Percentiles rank a stretch among this genome's conserved stretches.
These are phyloP conservation scores for Macrostomum lignano DNA, from an alignment of 1,140 invertebrate genomes.

Conservation along the genomic window DNA sequence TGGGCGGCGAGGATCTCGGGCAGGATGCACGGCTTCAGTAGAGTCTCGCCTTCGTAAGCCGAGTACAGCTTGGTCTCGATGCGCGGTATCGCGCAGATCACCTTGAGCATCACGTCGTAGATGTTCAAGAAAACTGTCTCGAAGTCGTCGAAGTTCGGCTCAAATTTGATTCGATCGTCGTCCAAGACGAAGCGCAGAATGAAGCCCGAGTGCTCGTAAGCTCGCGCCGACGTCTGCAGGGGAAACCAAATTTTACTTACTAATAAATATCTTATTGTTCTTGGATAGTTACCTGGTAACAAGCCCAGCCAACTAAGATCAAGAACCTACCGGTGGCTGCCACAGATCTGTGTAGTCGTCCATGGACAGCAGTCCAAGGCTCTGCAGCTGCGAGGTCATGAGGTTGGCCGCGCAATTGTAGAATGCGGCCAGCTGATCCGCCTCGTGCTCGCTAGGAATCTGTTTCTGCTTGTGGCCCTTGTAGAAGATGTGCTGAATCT, in stretches of 20 bases:
- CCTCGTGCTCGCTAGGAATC: constrained; percentile 39
- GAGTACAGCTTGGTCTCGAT: constrained; percentile 37
- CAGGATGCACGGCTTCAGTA: constrained; percentile 20
- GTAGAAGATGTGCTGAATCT: constrained; percentile 32
- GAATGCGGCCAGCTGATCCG: constrained; percentile 39
- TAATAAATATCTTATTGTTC: no score
- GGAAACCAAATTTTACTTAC: no score
- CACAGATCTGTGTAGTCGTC: constrained; percentile 46
- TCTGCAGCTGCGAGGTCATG: constrained; percentile 55
- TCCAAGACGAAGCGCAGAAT: constrained; percentile 39
- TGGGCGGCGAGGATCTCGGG: constrained; percentile 19
- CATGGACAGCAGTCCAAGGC: constrained; percentile 46
- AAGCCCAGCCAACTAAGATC: neutral
- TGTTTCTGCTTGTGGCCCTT: constrained; percentile 41
- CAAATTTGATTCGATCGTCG: constrained; percentile 41
- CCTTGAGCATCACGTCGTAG: constrained; percentile 41
- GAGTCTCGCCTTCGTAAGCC: constrained; percentile 31
- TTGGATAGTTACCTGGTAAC: neutral
- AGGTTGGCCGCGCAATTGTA: constrained; percentile 52
- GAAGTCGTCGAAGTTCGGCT: constrained; percentile 47
- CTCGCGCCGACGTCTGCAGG: constrained; percentile 12
- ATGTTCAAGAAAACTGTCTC: constrained; percentile 38
- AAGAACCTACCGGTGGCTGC: constrained; percentile 37
- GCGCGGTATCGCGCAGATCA: constrained; percentile 38
- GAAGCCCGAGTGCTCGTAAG: constrained; percentile 38